These are phyloP conservation scores for Botrylloides violaceus DNA, from an alignment of 23 tunicate genomes.

Conservation along the genomic window DNA sequence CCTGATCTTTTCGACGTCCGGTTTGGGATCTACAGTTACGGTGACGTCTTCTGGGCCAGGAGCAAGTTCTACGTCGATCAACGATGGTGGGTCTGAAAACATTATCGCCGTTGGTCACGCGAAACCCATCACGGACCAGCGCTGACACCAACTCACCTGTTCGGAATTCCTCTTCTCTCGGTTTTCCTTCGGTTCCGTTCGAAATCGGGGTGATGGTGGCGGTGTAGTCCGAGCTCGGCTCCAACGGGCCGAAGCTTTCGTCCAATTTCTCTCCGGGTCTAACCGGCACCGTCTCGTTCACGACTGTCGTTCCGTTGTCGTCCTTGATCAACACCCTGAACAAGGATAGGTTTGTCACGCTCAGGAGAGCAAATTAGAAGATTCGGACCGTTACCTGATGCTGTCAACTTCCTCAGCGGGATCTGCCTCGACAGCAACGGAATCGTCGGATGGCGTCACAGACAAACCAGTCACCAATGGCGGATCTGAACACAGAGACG, in stretches of 20 bases:
- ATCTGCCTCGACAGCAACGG: not conserved
- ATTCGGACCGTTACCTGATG: not conserved
- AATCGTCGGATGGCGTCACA: not conserved
- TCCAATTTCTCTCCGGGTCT: not conserved
- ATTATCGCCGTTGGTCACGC: not conserved
- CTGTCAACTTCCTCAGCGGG: not conserved
- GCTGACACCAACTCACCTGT: not conserved
- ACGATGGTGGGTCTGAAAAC: not conserved
- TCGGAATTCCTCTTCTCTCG: not conserved
- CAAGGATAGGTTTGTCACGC: no score
- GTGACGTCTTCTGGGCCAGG: slow-evolving; percentile 1
- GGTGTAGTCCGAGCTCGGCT: not conserved
- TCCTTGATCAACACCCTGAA: not conserved
- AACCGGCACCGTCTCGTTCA: not conserved
- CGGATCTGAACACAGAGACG: not conserved
- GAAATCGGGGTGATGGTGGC: not conserved
- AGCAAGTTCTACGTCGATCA: not conserved
- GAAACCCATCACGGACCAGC: not conserved
- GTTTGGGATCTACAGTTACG: not conserved
- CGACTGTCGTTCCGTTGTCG: slow-evolving; percentile 1
- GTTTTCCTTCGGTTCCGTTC: not conserved
- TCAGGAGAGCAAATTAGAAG: no score
- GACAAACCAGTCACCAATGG: not conserved
- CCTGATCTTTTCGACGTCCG: not conserved
- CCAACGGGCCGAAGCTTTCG: not conserved